Percentiles rank a stretch among this genome's conserved stretches.
These are phyloP conservation scores for Bruchidius siliquastri DNA, from an alignment of 2,888 invertebrate genomes.

Conservation along the genomic window DNA sequence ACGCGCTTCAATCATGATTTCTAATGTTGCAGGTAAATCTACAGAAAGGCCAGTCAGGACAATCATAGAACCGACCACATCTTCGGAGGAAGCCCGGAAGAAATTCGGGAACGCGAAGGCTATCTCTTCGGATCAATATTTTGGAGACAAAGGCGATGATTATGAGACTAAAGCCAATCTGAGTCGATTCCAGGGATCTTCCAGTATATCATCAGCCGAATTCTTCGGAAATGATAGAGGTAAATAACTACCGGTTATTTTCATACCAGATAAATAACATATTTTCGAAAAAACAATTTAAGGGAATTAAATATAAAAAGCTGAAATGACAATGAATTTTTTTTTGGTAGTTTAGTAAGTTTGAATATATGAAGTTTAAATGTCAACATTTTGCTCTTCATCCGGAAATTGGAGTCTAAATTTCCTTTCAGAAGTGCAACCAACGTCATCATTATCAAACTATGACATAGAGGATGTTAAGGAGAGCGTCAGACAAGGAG, in stretches of 20 bases:
- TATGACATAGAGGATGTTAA: constrained; percentile 93
- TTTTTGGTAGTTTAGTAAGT: too few relatives aligned
- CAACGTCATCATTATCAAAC: constrained; percentile 48
- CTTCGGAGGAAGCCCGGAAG: constrained; percentile 73
- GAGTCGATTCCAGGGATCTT: constrained; percentile 84
- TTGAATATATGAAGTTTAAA: too few relatives aligned
- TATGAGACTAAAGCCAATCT: constrained; percentile 57
- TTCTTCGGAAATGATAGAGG: constrained; percentile 61
- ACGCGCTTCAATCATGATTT: too few relatives aligned
- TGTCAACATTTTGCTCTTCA: too few relatives aligned
- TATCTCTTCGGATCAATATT: constrained; percentile 96
- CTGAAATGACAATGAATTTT: too few relatives aligned
- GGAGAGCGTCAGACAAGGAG: constrained; percentile 94
- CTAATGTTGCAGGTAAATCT: constrained; percentile 14
- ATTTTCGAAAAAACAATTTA: too few relatives aligned
- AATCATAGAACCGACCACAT: constrained; percentile 22
- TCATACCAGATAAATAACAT: background rate
- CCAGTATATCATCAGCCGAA: constrained; percentile 94
- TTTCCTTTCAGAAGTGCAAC: constrained; percentile 17
- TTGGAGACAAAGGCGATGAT: constrained; percentile 67
- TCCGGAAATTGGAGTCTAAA: background rate
- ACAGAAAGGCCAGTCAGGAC: constrained; percentile 14
- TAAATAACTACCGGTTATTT: constrained; percentile 13
- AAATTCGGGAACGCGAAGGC: constrained; percentile 97
- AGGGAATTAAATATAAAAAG: too few relatives aligned